Evolutionary conservation across 2,888 invertebrate genomes (phyloP).

Genomic region (Drosophila melanosoma): DNA sequence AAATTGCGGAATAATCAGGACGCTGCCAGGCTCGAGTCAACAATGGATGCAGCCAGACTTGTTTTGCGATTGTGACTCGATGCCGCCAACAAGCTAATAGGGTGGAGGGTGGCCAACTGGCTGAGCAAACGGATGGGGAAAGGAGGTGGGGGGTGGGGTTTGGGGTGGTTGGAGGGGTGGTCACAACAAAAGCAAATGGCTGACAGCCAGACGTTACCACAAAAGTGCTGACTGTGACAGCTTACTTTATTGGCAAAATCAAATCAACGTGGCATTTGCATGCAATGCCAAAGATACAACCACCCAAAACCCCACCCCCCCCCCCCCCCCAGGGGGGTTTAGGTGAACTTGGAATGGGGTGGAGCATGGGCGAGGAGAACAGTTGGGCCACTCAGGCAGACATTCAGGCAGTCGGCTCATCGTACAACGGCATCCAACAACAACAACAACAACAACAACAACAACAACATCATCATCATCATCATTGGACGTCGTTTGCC

Average conservation of each 20-base stretch:
- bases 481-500: constrained; percentile 28
- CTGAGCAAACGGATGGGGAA: too few relatives aligned
- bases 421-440: constrained; percentile 17
- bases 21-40: constrained; percentile 61
- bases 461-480: constrained; percentile 12
- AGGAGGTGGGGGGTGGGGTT: neutral
- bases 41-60: constrained; percentile 34
- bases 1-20: constrained; percentile 80
- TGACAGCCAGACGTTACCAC: constrained; percentile 52
- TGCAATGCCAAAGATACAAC: constrained; percentile 74
- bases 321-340: neutral
- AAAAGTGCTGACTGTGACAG: constrained; percentile 83
- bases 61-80: constrained; percentile 9
- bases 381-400: neutral
- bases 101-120: neutral
- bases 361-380: constrained; percentile 5
- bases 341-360: neutral
- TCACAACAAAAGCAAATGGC: constrained; percentile 59
- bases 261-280: constrained; percentile 80
- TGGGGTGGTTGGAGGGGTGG: neutral
- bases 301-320: too few relatives aligned
- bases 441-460: constrained; percentile 22
- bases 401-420: constrained; percentile 9
- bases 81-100: constrained; percentile 26
- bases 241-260: constrained; percentile 83